These are phyloP conservation scores for Orchesellides sinensis DNA, from an alignment of 2,888 invertebrate species.

Conservation along the genomic window DNA sequence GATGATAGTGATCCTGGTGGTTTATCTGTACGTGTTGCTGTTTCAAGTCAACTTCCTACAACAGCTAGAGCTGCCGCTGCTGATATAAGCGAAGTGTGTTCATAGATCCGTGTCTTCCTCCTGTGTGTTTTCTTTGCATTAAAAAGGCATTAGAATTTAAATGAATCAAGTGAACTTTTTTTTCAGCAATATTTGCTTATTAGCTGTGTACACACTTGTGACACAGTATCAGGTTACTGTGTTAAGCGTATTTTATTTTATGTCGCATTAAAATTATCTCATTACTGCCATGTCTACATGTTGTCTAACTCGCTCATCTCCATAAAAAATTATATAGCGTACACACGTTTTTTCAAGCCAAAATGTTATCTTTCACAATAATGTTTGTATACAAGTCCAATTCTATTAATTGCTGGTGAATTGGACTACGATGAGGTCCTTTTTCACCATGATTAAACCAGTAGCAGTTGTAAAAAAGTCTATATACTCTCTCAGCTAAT, in stretches of 20 bases:
- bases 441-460: no score
- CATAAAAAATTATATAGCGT: constrained; percentile 16
- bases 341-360: not conserved
- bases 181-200: constrained; percentile 10
- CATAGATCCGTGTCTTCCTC: constrained; percentile 33
- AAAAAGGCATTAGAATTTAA: constrained; percentile 58
- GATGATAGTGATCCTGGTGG: not conserved
- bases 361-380: constrained; percentile 28
- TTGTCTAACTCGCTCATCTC: constrained; percentile 9
- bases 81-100: constrained; percentile 9
- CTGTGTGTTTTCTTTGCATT: constrained; percentile 48
- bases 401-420: no score
- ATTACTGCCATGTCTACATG: not conserved
- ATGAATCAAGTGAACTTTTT: constrained; percentile 46
- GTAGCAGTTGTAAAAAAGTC: no score
- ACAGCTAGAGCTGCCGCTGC: not conserved
- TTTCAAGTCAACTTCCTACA: not conserved
- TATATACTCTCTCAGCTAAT: not conserved
- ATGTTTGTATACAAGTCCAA: constrained; percentile 14
- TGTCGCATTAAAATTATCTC: constrained; percentile 40
- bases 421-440: no score
- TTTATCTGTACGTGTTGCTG: not conserved
- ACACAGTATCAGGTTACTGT: not conserved
- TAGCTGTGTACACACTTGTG: not conserved
- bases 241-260: constrained; percentile 14